Percentiles rank a stretch among this genome's conserved stretches.
Evolutionary conservation across 2,797 vertebrate genomes (phyloP).

Genomic region (Silurus aristotelis): DNA sequence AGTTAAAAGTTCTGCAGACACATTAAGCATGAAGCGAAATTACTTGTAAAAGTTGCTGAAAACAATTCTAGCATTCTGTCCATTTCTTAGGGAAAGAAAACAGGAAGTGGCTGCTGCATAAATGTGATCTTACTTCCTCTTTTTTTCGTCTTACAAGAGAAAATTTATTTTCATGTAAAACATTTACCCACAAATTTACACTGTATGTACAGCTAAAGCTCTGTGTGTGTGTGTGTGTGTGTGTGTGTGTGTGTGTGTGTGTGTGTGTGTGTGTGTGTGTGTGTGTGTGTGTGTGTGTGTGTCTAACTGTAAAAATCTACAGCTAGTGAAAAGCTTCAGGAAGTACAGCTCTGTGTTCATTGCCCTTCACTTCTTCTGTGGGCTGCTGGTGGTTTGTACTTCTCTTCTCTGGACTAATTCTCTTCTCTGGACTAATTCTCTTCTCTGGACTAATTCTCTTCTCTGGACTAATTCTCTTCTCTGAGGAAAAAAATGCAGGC

Average conservation of each 20-base stretch:
- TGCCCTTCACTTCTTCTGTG: no score
- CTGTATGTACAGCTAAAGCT: not conserved
- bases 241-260: not conserved
- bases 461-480: not conserved
- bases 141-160: not conserved
- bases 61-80: slow-evolving; percentile 23
- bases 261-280: not conserved
- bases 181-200: not conserved
- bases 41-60: not conserved
- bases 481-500: not conserved
- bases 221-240: no score
- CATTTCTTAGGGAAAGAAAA: not conserved
- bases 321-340: not conserved
- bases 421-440: no score
- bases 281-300: no score
- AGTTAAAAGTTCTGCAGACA: not conserved
- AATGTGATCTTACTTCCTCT: slow-evolving; percentile 7
- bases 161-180: not conserved
- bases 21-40: not conserved
- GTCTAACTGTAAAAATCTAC: not conserved
- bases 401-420: no score
- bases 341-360: not conserved
- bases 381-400: no score
- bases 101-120: slow-evolving; percentile 10
- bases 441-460: not conserved